Base-by-base conservation (phyloP, 2,888 invertebrate species). In the Scotopteryx bipunctaria region DNA sequence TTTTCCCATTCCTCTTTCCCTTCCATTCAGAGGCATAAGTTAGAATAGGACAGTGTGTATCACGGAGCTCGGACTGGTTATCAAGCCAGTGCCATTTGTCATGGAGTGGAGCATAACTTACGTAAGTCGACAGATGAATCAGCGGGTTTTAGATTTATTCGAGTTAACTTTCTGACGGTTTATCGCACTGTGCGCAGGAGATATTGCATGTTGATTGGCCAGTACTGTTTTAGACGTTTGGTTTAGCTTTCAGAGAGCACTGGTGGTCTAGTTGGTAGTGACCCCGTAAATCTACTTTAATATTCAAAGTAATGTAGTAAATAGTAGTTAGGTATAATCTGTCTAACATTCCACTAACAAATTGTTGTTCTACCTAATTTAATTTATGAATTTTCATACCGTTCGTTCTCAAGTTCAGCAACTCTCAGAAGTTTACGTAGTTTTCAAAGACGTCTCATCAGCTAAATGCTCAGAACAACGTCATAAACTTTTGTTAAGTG, bases 131-230 rank as follows among this genome's bases (percentile, higher is more conserved):
- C 78, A 72, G 74, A 74, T 73, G 78, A 82, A 74, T 80, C 76
- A 78, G 76, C 78, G 69, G 66, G 71, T 72, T 59, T 48, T 59
- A 59, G 69, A 82, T 84, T 83, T 84, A 83, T 81, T 69, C 59
- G 62, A 69, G 66, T 69, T 69, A 64, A 71, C 72, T 75, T 70
- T 69, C 64, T 67, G 68, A 67, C 68, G 66, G 59, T 63, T 54
- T 69, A 67, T 67, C 59, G 67, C 40, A 41, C 32, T 55, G 15
- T 49, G 45, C 43, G 45, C 36, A 42, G 31, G 32, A 47, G 5
- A 40, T 51, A 49, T 41, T 45, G 38, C 27, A 41, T 23, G 19
- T 9, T 27, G 19, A 8, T 27, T 3, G 8, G 16, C 9, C 9
- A 27, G 27, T n/a, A 2, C 2, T 32, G 15, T 32, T 32, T 14